Evolutionary conservation across 1,140 invertebrate species (phyloP).

Genomic region (Aphis craccivora): DNA sequence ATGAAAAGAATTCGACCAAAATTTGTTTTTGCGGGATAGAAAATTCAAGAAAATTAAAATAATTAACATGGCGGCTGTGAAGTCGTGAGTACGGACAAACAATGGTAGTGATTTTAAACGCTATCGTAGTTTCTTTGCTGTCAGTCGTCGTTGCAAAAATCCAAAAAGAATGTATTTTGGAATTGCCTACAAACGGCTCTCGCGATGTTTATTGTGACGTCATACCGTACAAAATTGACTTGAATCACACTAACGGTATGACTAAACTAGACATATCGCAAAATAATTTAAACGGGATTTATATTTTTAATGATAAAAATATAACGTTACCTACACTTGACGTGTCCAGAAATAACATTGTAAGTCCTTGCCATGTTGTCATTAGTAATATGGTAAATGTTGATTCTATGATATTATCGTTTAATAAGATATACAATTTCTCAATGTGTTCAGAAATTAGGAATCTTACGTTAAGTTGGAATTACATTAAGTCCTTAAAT

Average conservation of each 20-base stretch:
- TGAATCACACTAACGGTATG: background rate
- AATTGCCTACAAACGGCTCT: background rate
- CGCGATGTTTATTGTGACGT: constrained; percentile 16
- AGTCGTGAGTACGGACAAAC: constrained; percentile 10
- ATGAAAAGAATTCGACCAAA: background rate
- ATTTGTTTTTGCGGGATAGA: background rate
- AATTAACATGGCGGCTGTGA: background rate
- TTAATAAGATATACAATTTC: constrained; percentile 1
- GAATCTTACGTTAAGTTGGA: constrained; percentile 33
- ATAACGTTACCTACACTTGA: background rate
- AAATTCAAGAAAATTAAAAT: background rate
- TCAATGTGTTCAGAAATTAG: background rate
- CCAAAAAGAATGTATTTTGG: constrained; percentile 2
- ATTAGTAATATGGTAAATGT: background rate
- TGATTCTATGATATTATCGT: background rate
- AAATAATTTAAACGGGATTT: background rate
- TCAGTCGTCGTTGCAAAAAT: background rate
- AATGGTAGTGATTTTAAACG: background rate
- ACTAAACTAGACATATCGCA: background rate
- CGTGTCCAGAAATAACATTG: background rate
- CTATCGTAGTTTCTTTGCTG: background rate
- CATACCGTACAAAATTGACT: constrained; percentile 11
- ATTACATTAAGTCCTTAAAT: background rate
- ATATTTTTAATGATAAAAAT: background rate
- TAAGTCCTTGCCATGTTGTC: background rate